These are phyloP conservation scores for Cancer borealis DNA, from an alignment of 2,888 invertebrate genomes.

Conservation along the genomic window DNA sequence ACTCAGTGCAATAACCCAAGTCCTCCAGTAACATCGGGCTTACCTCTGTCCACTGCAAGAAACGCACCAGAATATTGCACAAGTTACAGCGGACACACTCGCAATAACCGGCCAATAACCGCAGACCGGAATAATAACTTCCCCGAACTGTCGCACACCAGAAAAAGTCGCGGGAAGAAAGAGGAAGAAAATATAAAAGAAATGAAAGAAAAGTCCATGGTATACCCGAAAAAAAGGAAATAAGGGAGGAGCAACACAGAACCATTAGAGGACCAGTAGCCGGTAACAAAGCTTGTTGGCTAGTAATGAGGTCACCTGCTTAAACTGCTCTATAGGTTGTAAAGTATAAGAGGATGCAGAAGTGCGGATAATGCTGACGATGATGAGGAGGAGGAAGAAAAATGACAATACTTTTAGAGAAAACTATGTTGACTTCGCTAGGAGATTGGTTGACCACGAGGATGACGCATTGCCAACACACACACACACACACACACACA, in stretches of 20 bases:
- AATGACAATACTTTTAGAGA: background rate
- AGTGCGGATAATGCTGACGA: background rate
- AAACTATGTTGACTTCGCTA: background rate
- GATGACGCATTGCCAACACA: background rate
- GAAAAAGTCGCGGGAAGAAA: constrained; percentile 3
- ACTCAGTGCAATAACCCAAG: background rate
- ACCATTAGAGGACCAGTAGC: background rate
- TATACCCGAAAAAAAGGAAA: background rate
- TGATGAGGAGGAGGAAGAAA: background rate
- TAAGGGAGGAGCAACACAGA: background rate
- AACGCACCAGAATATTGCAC: background rate
- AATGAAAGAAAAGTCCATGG: background rate
- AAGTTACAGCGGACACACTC: constrained; percentile 7
- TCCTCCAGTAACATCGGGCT: background rate
- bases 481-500: background rate
- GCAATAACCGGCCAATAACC: constrained; percentile 49
- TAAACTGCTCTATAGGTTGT: background rate
- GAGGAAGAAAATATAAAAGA: background rate
- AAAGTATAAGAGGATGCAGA: background rate
- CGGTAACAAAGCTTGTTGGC: background rate
- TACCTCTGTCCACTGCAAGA: background rate
- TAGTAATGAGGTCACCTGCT: background rate
- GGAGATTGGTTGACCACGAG: background rate
- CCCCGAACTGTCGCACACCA: constrained; percentile 9
- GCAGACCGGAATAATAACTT: constrained; percentile 29